Percentiles rank a stretch among this genome's conserved stretches.
Evolutionary conservation across 2,113 vertebrate genomes (phyloP).

Genomic region (Stercorarius parasiticus): DNA sequence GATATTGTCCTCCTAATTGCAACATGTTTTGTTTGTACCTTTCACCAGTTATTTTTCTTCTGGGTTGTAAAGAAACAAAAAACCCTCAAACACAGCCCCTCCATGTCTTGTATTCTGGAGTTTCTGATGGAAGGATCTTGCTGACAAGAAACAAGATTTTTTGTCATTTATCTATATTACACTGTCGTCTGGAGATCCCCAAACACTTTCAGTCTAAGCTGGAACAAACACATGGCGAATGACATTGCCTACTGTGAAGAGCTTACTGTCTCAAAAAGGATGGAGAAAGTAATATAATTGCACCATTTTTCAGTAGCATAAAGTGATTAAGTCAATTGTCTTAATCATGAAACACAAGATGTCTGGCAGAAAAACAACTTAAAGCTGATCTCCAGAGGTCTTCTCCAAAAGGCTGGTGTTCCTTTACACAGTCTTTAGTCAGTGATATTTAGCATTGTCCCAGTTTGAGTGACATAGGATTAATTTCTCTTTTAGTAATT

Average conservation of each 20-base stretch:
- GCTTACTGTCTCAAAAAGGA: not conserved
- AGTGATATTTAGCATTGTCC: not conserved
- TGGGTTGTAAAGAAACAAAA: not conserved
- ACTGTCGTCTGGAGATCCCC: not conserved
- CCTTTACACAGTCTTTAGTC: not conserved
- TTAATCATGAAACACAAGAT: not conserved
- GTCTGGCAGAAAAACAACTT: not conserved
- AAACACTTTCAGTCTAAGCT: not conserved
- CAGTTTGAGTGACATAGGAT: not conserved
- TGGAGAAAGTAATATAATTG: not conserved
- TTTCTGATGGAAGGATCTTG: not conserved
- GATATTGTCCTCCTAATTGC: not conserved
- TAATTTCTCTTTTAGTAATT: not conserved
- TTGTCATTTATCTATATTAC: not conserved
- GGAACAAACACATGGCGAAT: not conserved
- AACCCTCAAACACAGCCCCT: not conserved
- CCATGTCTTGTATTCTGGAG: not conserved
- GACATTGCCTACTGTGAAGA: not conserved
- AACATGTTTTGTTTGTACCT: not conserved
- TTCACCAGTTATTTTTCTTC: not conserved
- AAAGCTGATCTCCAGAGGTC: not conserved
- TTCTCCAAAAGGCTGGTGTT: not conserved
- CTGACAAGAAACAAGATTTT: not conserved
- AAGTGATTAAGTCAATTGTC: not conserved
- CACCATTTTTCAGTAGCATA: not conserved